A percentile compares a stretch with the other conserved stretches of the same genome.
phyloP scores from a whole-genome alignment of 1,140 invertebrate species.

The Batillaria attramentaria region DNA sequence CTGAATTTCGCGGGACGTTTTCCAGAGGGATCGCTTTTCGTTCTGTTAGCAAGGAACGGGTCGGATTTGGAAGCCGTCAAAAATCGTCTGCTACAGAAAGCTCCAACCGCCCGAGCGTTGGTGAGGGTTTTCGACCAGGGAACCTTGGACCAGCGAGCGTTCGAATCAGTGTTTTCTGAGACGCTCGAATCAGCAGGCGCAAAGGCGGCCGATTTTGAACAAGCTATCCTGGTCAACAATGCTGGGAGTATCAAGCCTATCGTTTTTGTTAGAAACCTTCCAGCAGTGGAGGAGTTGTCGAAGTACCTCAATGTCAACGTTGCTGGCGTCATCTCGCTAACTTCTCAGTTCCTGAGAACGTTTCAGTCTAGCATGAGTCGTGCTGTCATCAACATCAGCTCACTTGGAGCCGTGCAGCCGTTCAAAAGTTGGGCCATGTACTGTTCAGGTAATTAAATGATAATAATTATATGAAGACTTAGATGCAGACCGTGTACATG shows the following conservation, averaged over 20 bases:
- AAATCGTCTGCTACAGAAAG: conserved; percentile 64
- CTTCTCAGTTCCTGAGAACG: conserved; percentile 80
- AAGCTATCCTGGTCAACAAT: conserved; percentile 89
- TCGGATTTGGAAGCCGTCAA: conserved; percentile 76
- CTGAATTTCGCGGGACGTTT: conserved; percentile 79
- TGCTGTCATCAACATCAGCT: conserved; percentile 90
- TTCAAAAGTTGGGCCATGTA: conserved; percentile 85
- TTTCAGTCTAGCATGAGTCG: conserved; percentile 74
- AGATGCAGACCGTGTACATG: neutral
- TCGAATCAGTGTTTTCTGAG: conserved; percentile 66
- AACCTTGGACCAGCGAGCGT: conserved; percentile 60
- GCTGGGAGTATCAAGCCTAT: conserved; percentile 85
- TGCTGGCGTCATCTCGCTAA: conserved; percentile 83
- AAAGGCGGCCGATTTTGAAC: conserved; percentile 76
- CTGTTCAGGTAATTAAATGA: conserved; percentile 78
- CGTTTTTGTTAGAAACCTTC: conserved; percentile 76
- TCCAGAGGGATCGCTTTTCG: conserved; percentile 78
- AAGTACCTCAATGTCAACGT: conserved; percentile 86
- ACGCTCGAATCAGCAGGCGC: conserved; percentile 64
- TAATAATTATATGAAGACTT: neutral
- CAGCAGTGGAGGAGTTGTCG: conserved; percentile 62
- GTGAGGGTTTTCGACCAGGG: conserved; percentile 66
- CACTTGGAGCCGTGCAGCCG: conserved; percentile 84
- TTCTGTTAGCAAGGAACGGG: conserved; percentile 84
- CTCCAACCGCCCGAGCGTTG: conserved; percentile 45